Evolutionary conservation across 2,888 invertebrate species (phyloP).

Genomic region (Drosophila eohydei): DNA sequence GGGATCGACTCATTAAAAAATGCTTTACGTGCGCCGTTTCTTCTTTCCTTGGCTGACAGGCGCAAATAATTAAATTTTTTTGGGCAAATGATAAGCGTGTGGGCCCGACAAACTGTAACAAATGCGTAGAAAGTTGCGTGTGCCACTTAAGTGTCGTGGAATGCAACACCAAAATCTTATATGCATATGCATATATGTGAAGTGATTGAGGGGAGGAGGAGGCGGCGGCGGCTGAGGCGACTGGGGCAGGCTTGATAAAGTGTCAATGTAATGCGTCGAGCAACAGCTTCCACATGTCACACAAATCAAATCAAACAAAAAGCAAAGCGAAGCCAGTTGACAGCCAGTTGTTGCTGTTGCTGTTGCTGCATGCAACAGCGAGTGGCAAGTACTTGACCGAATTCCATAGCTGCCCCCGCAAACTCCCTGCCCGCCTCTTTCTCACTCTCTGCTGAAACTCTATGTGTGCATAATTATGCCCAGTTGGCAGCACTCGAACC

Average conservation of each 20-base stretch:
- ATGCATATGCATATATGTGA: constrained; percentile 50
- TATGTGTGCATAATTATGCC: constrained; percentile 71
- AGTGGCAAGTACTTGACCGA: constrained; percentile 79
- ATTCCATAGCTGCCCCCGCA: constrained; percentile 54
- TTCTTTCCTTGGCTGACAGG: constrained; percentile 61
- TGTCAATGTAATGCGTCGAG: constrained; percentile 76
- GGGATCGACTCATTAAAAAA: constrained; percentile 70
- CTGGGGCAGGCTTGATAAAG: constrained; percentile 60
- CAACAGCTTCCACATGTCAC: constrained; percentile 79
- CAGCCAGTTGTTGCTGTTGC: constrained; percentile 48
- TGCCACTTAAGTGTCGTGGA: constrained; percentile 28
- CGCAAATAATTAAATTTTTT: constrained; percentile 60
- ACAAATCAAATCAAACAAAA: constrained; percentile 69
- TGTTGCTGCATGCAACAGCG: constrained; percentile 33
- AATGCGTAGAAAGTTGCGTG: constrained; percentile 74
- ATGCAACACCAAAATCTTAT: constrained; percentile 27
- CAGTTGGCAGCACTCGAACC: constrained; percentile 49
- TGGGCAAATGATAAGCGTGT: constrained; percentile 70
- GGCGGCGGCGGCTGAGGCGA: neutral
- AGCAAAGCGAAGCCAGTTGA: constrained; percentile 36
- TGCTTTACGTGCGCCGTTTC: constrained; percentile 53
- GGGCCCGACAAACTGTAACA: constrained; percentile 69
- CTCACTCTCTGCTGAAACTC: neutral
- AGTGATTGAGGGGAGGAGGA: neutral
- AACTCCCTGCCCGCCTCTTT: no score